A percentile compares a stretch with the other conserved stretches of the same genome.
Conservation (phyloP, 2,797 vertebrate species). For the Lepus oiostolus region DNA sequence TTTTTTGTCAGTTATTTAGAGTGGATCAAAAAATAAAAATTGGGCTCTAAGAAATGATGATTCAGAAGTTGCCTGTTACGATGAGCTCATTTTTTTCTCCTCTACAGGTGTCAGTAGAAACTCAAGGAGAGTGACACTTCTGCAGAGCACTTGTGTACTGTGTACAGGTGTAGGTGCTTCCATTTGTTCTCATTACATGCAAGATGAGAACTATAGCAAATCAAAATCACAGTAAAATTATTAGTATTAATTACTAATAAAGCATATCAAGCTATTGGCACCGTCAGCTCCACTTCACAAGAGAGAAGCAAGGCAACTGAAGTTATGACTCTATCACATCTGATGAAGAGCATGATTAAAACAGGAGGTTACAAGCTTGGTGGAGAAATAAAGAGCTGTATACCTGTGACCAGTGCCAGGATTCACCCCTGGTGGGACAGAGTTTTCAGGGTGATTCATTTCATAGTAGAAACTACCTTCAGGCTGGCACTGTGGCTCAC, state of each 20-base stretch:
- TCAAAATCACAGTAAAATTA: no score
- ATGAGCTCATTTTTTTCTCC: not conserved
- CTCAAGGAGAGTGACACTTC: not conserved
- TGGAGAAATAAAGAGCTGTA: not conserved
- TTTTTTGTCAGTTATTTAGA: not conserved
- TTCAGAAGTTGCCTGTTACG: not conserved
- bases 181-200: no score
- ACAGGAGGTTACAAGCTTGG: not conserved
- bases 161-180: not conserved
- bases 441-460: not conserved
- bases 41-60: not conserved
- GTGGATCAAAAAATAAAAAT: not conserved
- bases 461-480: not conserved
- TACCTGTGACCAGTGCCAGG: not conserved
- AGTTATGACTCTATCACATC: not conserved
- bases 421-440: not conserved
- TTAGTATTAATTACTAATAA: no score
- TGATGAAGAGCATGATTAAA: not conserved
- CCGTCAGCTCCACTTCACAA: not conserved
- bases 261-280: no score
- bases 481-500: no score
- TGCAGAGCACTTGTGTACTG: no score
- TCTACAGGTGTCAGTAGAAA: not conserved
- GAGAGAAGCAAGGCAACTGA: not conserved
- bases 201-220: no score